Base-by-base conservation (phyloP, 2,888 invertebrate species). In the Timema cristinae region DNA sequence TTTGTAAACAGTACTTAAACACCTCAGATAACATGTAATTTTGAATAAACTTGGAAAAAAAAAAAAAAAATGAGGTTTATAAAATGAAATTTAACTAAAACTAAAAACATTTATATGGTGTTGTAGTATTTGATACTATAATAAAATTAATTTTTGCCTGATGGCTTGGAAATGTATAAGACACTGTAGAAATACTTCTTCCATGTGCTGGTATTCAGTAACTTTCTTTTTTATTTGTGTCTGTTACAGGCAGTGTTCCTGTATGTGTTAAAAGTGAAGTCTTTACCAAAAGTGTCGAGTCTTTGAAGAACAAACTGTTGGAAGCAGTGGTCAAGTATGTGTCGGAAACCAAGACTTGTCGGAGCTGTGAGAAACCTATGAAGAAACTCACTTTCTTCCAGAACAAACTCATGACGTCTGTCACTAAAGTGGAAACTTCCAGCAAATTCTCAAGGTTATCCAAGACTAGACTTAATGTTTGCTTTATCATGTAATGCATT, bases 301-400 rank as follows among this genome's bases (percentile, higher is more conserved):
- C 70, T 9, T n/a, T 72, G 51, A 74, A 67, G 48, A 73, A 70
- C 56, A 63, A 54, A 10, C 15, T 67, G 16, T 7, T 73, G 6
- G 47, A 76, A 59, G 63, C 74, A 7, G 75, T 72, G 48, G 16
- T 11, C 5, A 70, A 72, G n/a, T n/a, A 54, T 7, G 52, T 63
- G 5, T n/a, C 51, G 8, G 10, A 47, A n/a, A 13, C 61, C 2
- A 87, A 85, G 78, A 79, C 77, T 52, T 91, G 91, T 78, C 79
- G 85, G 2, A 84, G 84, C 78, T 91, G 91, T 78, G 82, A 81
- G 50, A 77, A 79, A 51, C 79, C 79, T 56, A 80, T 89, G 10
- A 81, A 85, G 6, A 88, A 85, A 81, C 83, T 90, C 0, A 86
- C 86, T 50, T 84, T 86, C 47, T 81, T 88, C 49, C 88, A 87